phyloP scores from a whole-genome alignment of 2,113 vertebrate genomes.

The Sclerurus mexicanus region DNA sequence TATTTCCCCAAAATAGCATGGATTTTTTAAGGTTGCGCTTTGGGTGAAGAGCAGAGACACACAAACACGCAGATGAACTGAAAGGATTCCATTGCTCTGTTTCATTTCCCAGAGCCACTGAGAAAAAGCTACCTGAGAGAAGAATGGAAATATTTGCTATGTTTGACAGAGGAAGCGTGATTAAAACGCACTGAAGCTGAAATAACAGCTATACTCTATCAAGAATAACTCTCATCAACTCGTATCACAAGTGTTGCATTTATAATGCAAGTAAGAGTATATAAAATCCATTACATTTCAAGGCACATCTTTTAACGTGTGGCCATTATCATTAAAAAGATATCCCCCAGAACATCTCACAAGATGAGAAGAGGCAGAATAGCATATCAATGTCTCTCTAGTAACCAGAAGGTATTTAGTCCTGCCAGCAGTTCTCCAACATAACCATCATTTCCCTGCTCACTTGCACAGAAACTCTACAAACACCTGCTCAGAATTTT shows the following conservation, averaged over 20 bases:
- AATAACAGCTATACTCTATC: conserved; percentile 54
- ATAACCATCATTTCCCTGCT: neutral
- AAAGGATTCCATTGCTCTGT: neutral
- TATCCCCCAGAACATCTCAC: neutral
- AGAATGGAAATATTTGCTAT: conserved; percentile 31
- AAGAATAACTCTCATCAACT: conserved; percentile 25
- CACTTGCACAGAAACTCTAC: neutral
- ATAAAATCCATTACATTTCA: conserved; percentile 47
- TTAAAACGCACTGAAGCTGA: conserved; percentile 68
- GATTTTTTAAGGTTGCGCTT: neutral
- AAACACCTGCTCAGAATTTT: neutral
- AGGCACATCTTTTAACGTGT: neutral
- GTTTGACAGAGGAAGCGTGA: conserved; percentile 58
- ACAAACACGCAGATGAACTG: neutral
- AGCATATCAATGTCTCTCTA: neutral
- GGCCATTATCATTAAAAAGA: conserved; percentile 31
- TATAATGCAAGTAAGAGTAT: neutral
- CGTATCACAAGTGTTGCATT: neutral
- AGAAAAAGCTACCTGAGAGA: conserved; percentile 12
- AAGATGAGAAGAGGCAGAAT: neutral
- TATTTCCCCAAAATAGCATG: neutral
- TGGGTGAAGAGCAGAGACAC: neutral
- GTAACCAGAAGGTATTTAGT: neutral
- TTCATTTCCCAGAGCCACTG: neutral
- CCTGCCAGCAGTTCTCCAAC: neutral